A percentile compares a stretch with the other conserved stretches of the same genome.
phyloP scores from a whole-genome alignment of 2,888 invertebrate species.

The Drosophila lacicola region DNA sequence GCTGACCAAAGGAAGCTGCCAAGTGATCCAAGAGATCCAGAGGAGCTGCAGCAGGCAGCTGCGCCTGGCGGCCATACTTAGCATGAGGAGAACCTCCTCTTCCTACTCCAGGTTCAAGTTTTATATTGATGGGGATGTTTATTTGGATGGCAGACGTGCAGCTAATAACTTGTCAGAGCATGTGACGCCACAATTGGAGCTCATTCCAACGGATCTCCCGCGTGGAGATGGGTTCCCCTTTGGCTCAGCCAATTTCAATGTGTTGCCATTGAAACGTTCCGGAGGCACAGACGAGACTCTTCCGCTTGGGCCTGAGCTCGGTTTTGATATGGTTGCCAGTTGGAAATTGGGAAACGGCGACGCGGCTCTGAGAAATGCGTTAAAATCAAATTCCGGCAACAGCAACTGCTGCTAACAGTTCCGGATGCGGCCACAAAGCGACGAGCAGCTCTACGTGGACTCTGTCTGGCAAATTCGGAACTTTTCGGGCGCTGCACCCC shows the following conservation, averaged over 20 bases:
- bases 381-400: constrained; percentile 64
- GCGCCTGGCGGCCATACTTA: constrained; percentile 33
- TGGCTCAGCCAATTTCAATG: constrained; percentile 60
- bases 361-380: constrained; percentile 45
- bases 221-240: background rate
- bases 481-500: constrained; percentile 53
- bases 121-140: constrained; percentile 13
- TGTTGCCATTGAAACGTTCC: constrained; percentile 37
- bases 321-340: constrained; percentile 35
- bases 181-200: constrained; percentile 51
- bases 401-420: constrained; percentile 58
- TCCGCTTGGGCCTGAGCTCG: constrained; percentile 24
- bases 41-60: constrained; percentile 45
- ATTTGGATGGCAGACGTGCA: constrained; percentile 23
- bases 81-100: background rate
- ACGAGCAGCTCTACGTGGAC: constrained; percentile 22
- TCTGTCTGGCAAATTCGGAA: constrained; percentile 67
- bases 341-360: constrained; percentile 34
- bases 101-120: background rate
- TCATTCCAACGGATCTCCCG: constrained; percentile 43
- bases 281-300: constrained; percentile 17
- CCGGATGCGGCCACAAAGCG: constrained; percentile 48
- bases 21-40: constrained; percentile 74
- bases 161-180: constrained; percentile 65
- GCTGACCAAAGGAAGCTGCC: constrained; percentile 86